Evolutionary conservation across 2,113 vertebrate genomes (phyloP).

Genomic region (Pelobates fuscus): DNA sequence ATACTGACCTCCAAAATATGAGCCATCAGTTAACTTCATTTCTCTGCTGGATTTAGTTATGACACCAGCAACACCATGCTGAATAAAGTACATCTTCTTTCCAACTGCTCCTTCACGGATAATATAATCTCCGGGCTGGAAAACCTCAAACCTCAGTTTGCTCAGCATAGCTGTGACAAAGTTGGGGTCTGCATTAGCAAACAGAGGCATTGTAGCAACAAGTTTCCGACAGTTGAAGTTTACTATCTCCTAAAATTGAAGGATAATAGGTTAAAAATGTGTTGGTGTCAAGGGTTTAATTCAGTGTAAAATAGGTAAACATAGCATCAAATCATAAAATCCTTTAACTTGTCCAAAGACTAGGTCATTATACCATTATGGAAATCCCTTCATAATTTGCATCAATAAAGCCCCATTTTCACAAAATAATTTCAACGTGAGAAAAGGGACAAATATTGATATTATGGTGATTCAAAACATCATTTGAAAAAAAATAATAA

Average conservation of each 20-base stretch:
- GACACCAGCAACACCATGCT: conserved; percentile 94
- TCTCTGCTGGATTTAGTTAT: conserved; percentile 97
- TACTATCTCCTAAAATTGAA: conserved; percentile 88
- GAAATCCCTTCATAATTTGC: too few species aligned
- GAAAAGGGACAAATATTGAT: too few species aligned
- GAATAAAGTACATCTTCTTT: conserved; percentile 99
- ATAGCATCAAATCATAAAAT: too few species aligned
- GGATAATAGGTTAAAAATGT: conserved; percentile 33
- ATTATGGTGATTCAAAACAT: too few species aligned
- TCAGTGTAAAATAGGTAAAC: too few species aligned
- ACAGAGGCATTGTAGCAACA: conserved; percentile 96
- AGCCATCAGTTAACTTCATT: conserved; percentile 96
- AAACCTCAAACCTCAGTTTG: conserved; percentile 95
- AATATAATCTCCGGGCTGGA: conserved; percentile 96
- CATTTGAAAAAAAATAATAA: too few species aligned
- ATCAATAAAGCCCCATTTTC: too few species aligned
- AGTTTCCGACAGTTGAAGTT: conserved; percentile 98
- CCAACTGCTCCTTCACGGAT: conserved; percentile 95
- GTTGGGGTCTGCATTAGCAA: conserved; percentile 97
- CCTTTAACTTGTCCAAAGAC: neutral
- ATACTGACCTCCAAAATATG: conserved; percentile 94
- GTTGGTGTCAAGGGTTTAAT: too few species aligned
- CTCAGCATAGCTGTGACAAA: conserved; percentile 98
- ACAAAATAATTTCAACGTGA: too few species aligned
- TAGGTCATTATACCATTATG: too few species aligned